A percentile compares a stretch with the other conserved stretches of the same genome.
phyloP scores from a whole-genome alignment of 2,797 vertebrate genomes.

The Microcaecilia unicolor region DNA sequence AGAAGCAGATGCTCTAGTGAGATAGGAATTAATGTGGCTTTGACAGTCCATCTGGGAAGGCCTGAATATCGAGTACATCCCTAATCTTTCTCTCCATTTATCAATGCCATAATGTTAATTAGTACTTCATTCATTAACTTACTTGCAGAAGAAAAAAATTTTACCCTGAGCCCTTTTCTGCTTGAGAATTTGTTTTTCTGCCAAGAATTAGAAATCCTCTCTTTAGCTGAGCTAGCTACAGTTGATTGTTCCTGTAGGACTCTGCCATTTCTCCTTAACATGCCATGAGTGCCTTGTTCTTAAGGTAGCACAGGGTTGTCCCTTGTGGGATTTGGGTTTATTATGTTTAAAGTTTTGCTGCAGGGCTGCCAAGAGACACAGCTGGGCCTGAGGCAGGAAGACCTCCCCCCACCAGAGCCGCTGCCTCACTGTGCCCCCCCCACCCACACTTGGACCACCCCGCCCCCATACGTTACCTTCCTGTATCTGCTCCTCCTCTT shows the following conservation, averaged over 20 bases:
- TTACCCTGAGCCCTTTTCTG: slow-evolving; percentile 46
- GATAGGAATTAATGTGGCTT: slow-evolving; percentile 90
- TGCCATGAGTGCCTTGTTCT: slow-evolving; percentile 5
- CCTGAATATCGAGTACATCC: slow-evolving; percentile 67
- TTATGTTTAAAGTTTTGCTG: too few species aligned
- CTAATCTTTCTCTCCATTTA: slow-evolving; percentile 88
- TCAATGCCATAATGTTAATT: slow-evolving; percentile 94
- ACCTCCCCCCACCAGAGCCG: too few species aligned
- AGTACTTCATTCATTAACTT: slow-evolving; percentile 90
- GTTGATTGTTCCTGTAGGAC: slow-evolving; percentile 23
- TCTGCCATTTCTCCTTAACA: slow-evolving; percentile 11
- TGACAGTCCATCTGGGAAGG: slow-evolving; percentile 73
- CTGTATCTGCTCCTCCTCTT: too few species aligned
- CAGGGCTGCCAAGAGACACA: too few species aligned
- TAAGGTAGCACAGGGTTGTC: too few species aligned
- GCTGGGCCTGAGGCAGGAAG: too few species aligned
- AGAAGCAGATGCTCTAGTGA: slow-evolving; percentile 90
- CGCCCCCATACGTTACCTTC: too few species aligned
- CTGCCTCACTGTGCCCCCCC: too few species aligned
- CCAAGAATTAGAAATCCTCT: slow-evolving; percentile 46
- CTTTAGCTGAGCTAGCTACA: slow-evolving; percentile 38
- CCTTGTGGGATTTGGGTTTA: too few species aligned
- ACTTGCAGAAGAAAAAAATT: slow-evolving; percentile 67
- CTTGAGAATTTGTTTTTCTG: slow-evolving; percentile 51
- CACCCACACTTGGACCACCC: too few species aligned